phyloP scores from a whole-genome alignment of 2,113 vertebrate species.

The Labeo rohita region DNA sequence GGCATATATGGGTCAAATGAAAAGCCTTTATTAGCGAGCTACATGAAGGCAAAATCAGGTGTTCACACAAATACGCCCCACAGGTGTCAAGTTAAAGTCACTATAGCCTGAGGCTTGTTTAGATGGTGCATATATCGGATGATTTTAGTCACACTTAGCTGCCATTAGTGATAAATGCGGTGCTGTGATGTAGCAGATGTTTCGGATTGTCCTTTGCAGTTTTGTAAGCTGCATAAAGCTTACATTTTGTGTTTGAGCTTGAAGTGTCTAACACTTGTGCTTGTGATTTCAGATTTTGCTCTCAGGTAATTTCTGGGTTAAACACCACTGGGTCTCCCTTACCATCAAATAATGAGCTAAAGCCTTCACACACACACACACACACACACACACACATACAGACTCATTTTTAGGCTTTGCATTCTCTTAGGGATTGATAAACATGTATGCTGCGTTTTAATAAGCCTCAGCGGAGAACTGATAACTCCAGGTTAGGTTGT shows the following conservation, averaged over 20 bases:
- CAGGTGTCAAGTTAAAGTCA: conserved; percentile 10
- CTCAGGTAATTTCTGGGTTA: neutral
- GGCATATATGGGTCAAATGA: neutral
- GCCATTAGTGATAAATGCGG: neutral
- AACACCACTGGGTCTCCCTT: neutral
- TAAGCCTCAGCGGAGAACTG: neutral
- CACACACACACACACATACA: neutral
- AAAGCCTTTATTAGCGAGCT: neutral
- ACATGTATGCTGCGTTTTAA: conserved; percentile 15
- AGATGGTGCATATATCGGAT: neutral
- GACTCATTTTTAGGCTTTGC: neutral
- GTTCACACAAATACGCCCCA: conserved; percentile 13
- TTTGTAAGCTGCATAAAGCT: neutral
- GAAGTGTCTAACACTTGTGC: neutral
- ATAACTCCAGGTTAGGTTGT: conserved; percentile 26
- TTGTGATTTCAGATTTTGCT: conserved; percentile 6
- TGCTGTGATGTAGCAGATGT: neutral
- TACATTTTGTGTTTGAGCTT: neutral
- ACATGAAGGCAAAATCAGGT: conserved; percentile 5
- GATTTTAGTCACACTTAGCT: neutral
- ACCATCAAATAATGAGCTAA: neutral
- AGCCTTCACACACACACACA: neutral
- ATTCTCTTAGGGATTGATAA: conserved; percentile 10
- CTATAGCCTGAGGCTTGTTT: conserved; percentile 22
- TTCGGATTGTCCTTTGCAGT: neutral